Evolutionary conservation across 2,888 invertebrate genomes (phyloP).

Genomic region (Diplazon laetatorius): DNA sequence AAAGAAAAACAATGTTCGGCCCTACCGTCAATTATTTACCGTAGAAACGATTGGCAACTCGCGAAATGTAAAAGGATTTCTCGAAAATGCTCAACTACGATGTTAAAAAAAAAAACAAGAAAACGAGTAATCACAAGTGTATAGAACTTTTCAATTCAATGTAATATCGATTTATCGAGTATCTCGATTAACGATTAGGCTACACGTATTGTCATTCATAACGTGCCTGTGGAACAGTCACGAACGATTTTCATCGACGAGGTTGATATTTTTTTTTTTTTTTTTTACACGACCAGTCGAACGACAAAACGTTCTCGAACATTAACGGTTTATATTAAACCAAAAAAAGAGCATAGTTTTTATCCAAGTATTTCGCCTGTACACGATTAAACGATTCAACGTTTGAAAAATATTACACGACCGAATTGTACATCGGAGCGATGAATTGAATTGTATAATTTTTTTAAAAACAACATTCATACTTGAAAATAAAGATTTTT

Average conservation of each 20-base stretch:
- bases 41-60: neutral
- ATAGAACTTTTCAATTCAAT: constrained; percentile 39
- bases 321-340: constrained; percentile 77
- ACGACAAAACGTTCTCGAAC: neutral
- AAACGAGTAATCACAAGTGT: constrained; percentile 27
- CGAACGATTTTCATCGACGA: neutral
- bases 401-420: no score
- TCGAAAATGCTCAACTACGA: neutral
- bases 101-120: neutral
- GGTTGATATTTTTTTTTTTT: no score
- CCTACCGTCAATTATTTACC: constrained; percentile 7
- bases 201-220: neutral
- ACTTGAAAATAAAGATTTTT: no score
- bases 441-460: constrained; percentile 29
- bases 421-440: neutral
- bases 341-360: constrained; percentile 56
- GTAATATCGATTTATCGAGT: no score
- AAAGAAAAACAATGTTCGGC: neutral
- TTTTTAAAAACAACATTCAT: neutral
- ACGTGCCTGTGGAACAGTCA: constrained; percentile 5
- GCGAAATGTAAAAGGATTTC: neutral
- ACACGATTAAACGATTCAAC: constrained; percentile 11
- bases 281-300: constrained; percentile 17
- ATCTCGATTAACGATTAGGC: constrained; percentile 39
- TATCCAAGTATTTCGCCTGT: neutral